Evolutionary conservation across 2,113 vertebrate species (phyloP), one percentile per base, ranked within the genome.

Genomic region (Onychorhynchus coronatus): DNA sequence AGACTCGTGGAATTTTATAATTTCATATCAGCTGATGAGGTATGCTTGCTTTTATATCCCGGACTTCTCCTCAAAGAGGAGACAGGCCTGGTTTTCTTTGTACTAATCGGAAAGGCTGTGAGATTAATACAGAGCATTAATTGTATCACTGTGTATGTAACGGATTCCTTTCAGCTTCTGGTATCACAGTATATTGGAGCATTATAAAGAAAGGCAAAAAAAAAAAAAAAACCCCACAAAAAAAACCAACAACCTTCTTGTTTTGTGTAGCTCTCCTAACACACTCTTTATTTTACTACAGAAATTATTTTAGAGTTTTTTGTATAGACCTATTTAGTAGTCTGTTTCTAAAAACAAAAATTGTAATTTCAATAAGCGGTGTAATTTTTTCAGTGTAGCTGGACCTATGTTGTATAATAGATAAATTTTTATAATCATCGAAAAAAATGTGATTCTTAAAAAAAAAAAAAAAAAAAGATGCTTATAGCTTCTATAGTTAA

Each of bases 331-430:
- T 97, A 98, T 98, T 98, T 98, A 98, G 98, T 98, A 98, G 97
- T 98, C 98, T 97, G 97, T 98, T 98, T 98, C 97, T 98, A 97
- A 97, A 97, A 97, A 97, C 97, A 95, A 98, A 97, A 98, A 55
- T 74, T 98, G 97, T 98, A 98, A 98, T 98, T 98, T 97, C 96
- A 97, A 97, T 97, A 98, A 98, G 95, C 97, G 88, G 97, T 98
- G 98, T 99, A 98, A 98, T 96, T 98, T 98, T 98, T 98, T 97
- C 98, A 98, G 98, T 98, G 98, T 98, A 98, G 98, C 98, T 98
- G 97, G 97, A 98, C 97, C 98, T 97, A 98, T 98, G 98, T 97
- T 98, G 98, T 98, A 98, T 96, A 98, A 98, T 98, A 98, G 98
- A 98, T 97, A 98, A 92, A 94, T 84, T 98, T 98, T 98, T 98